These are phyloP conservation scores for Microtus richardsoni DNA, from an alignment of 2,113 vertebrate species.

Conservation along the genomic window DNA sequence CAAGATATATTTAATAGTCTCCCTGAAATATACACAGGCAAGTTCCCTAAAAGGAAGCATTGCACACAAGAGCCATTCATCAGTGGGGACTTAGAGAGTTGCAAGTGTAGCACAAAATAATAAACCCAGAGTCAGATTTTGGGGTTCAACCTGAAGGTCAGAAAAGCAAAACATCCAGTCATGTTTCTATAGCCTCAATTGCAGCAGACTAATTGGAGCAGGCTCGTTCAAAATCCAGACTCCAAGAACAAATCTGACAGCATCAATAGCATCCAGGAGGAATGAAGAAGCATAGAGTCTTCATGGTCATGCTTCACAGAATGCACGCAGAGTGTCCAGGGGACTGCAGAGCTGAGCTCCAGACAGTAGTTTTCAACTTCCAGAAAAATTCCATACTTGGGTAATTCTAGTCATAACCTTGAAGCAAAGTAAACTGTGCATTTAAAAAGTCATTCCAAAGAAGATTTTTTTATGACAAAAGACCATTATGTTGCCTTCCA, in stretches of 20 bases:
- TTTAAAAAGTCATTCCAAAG: constrained; percentile 50
- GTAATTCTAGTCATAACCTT: constrained; percentile 73
- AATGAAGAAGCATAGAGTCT: constrained; percentile 62
- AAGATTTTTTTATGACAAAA: constrained; percentile 33
- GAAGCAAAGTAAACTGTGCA: constrained; percentile 31
- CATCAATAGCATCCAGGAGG: constrained; percentile 47
- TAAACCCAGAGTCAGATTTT: no score
- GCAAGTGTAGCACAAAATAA: background rate
- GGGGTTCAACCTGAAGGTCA: no score
- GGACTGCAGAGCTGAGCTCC: background rate
- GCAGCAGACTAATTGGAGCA: constrained; percentile 70
- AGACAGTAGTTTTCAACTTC: constrained; percentile 43
- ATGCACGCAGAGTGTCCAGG: constrained; percentile 38
- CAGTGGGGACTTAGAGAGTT: background rate
- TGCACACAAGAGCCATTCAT: background rate
- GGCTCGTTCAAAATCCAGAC: constrained; percentile 61
- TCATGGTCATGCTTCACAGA: constrained; percentile 4
- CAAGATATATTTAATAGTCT: background rate
- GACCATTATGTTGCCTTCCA: background rate
- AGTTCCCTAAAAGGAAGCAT: background rate
- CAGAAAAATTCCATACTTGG: constrained; percentile 54
- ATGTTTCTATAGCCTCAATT: constrained; percentile 35
- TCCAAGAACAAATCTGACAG: constrained; percentile 65
- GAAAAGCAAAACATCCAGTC: no score
- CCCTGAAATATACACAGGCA: background rate